phyloP scores from a whole-genome alignment of 2,113 vertebrate genomes.

The Rhagologus leucostigma region DNA sequence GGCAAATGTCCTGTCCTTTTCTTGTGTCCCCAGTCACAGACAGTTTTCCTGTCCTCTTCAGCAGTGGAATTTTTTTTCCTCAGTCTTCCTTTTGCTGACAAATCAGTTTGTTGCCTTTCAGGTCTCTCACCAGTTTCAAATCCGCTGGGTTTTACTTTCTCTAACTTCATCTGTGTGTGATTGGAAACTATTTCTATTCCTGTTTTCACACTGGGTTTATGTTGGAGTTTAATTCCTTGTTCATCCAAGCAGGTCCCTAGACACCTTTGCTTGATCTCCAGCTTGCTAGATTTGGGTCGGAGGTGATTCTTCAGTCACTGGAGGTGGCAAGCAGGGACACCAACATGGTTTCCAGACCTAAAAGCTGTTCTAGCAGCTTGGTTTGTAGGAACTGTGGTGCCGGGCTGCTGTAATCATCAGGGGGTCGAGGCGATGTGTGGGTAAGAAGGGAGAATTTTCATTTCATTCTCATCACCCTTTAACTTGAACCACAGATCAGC shows the following conservation, averaged over 20 bases:
- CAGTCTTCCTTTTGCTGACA: neutral
- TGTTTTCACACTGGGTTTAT: neutral
- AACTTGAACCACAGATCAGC: neutral
- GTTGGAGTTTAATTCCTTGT: neutral
- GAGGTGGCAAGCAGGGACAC: neutral
- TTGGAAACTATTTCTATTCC: neutral
- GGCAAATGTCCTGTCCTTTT: neutral
- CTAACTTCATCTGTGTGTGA: neutral
- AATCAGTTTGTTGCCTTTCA: neutral
- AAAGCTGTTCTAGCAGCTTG: neutral
- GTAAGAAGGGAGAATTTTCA: neutral
- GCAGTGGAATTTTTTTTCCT: neutral
- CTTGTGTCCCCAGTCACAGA: neutral
- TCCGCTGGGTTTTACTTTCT: neutral
- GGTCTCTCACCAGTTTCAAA: neutral
- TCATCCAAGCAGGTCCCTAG: neutral
- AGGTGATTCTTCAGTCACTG: neutral
- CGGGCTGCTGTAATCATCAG: neutral
- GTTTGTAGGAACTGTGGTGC: neutral
- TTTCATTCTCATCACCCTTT: neutral
- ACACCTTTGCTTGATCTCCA: neutral
- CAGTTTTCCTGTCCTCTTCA: neutral
- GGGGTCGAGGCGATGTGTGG: accelerated
- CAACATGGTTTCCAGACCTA: neutral
- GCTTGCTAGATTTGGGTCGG: neutral